phyloP scores from a whole-genome alignment of 2,888 invertebrate genomes.

The Linnaemya vulpina region DNA sequence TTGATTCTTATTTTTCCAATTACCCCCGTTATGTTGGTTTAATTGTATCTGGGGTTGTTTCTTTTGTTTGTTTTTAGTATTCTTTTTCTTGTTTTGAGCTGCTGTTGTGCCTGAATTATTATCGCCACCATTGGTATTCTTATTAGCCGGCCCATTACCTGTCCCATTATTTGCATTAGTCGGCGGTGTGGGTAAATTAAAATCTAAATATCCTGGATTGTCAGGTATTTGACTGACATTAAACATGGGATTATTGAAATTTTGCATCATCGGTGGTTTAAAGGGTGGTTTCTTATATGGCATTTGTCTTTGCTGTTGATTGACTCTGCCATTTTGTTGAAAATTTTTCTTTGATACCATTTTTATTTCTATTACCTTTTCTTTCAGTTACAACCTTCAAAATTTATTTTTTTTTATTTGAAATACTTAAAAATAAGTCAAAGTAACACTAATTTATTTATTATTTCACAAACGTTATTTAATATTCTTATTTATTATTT shows the following conservation, averaged over 20 bases:
- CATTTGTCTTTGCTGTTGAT: constrained; percentile 74
- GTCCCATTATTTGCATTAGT: constrained; percentile 64
- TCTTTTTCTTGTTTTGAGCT: constrained; percentile 70
- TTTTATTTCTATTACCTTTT: constrained; percentile 11
- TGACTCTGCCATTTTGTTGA: constrained; percentile 75
- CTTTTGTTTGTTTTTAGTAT: constrained; percentile 74
- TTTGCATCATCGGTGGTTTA: constrained; percentile 72
- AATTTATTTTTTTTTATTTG: constrained; percentile 26
- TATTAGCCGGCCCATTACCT: constrained; percentile 54
- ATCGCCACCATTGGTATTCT: constrained; percentile 47
- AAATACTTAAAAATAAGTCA: constrained; percentile 26
- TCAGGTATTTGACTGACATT: constrained; percentile 82
- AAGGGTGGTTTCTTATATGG: constrained; percentile 77
- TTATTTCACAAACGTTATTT: constrained; percentile 16
- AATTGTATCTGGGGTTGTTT: constrained; percentile 66
- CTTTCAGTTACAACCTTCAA: constrained; percentile 46
- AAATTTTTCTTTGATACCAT: constrained; percentile 77
- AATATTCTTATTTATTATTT: constrained; percentile 36
- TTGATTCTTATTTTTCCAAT: constrained; percentile 59
- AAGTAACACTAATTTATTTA: constrained; percentile 39
- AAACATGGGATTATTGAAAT: constrained; percentile 78
- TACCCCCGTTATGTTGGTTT: constrained; percentile 46
- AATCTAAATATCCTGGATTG: constrained; percentile 82
- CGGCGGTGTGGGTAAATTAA: constrained; percentile 78
- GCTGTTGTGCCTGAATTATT: constrained; percentile 25